Evolutionary conservation across 2,797 vertebrate genomes (phyloP).

Genomic region (Margarornis squamiger): DNA sequence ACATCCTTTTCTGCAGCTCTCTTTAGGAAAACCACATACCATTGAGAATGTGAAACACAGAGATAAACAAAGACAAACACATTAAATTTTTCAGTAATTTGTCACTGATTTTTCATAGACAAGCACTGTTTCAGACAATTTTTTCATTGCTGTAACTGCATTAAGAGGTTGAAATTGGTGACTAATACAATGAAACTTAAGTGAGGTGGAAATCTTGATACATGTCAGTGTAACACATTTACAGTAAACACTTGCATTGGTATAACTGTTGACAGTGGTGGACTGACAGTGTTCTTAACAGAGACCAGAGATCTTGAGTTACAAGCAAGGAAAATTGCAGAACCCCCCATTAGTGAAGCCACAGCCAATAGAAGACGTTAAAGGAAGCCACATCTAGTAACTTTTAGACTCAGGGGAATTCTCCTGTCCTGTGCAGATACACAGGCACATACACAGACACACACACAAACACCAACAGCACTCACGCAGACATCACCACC

Average conservation of each 20-base stretch:
- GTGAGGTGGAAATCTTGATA: not conserved
- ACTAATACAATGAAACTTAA: not conserved
- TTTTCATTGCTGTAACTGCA: not conserved
- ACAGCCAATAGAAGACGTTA: not conserved
- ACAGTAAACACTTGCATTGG: not conserved
- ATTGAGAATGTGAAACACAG: not conserved
- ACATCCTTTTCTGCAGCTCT: not conserved
- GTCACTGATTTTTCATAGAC: not conserved
- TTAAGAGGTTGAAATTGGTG: not conserved
- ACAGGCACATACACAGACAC: not conserved
- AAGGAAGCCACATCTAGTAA: not conserved
- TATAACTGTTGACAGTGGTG: not conserved
- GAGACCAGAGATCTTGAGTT: not conserved
- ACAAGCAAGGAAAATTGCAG: not conserved
- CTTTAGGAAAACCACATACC: not conserved
- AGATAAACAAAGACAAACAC: not conserved
- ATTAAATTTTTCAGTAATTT: not conserved
- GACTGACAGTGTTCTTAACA: not conserved
- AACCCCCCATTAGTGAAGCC: not conserved
- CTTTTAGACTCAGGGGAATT: not conserved
- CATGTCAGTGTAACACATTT: not conserved
- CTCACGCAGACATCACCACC: not conserved
- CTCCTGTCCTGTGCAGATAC: rapidly evolving
- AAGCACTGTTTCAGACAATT: not conserved
- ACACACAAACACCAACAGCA: not conserved